phyloP scores from a whole-genome alignment of 2,797 vertebrate genomes.

The Halcyon smyrnensis region DNA sequence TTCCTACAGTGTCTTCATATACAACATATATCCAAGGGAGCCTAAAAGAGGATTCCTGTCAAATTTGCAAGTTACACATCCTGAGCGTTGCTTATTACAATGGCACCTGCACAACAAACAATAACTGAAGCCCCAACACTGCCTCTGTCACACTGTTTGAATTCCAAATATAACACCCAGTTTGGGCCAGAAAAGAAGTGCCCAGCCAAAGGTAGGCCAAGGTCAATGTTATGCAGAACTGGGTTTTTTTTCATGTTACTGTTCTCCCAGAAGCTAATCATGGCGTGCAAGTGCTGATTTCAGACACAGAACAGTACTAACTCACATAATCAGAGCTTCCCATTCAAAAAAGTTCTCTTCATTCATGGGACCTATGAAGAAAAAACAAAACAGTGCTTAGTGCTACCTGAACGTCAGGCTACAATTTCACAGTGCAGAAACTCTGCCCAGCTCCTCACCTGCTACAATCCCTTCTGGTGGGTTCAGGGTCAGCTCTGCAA shows the following conservation, averaged over 20 bases:
- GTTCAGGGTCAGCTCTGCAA: slow-evolving; percentile 93
- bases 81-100: not conserved
- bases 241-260: not conserved
- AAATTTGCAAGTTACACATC: not conserved
- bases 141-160: not conserved
- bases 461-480: slow-evolving; percentile 97
- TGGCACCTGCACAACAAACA: not conserved
- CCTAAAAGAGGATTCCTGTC: not conserved
- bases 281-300: not conserved
- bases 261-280: not conserved
- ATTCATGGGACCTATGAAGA: slow-evolving; percentile 89
- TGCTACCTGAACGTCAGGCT: not conserved
- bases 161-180: not conserved
- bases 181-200: not conserved
- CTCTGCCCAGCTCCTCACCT: slow-evolving; percentile 80
- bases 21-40: not conserved
- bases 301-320: not conserved
- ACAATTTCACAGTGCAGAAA: not conserved
- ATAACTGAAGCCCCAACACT: not conserved
- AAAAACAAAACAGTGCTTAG: not conserved
- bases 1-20: not conserved
- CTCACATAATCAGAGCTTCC: slow-evolving; percentile 99
- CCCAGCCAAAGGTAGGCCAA: not conserved
- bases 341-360: slow-evolving; percentile 99
- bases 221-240: not conserved